phyloP scores from a whole-genome alignment of 1,140 invertebrate genomes.

The Trichonephila inaurata region DNA sequence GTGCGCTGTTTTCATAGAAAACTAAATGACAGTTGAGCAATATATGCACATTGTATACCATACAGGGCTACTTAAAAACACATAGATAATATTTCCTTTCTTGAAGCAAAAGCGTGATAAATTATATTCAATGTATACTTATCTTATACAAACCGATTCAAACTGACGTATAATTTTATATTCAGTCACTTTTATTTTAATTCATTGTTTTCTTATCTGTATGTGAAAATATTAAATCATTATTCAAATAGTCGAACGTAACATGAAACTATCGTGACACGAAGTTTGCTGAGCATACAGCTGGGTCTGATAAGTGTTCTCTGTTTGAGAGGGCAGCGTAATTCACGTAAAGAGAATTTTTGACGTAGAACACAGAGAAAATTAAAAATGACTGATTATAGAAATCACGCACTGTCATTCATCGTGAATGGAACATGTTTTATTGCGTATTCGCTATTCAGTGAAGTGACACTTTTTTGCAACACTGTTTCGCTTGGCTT shows the following conservation, averaged over 20 bases:
- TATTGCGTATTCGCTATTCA: neutral
- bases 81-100: too few relatives aligned
- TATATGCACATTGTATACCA: too few relatives aligned
- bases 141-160: too few relatives aligned
- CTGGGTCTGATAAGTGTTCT: neutral
- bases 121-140: too few relatives aligned
- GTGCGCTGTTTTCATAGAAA: too few relatives aligned
- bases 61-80: too few relatives aligned
- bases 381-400: constrained; percentile 40
- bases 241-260: neutral
- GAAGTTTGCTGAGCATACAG: neutral
- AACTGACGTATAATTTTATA: neutral
- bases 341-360: neutral
- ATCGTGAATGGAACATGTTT: neutral
- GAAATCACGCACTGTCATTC: constrained; percentile 32
- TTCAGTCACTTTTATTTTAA: neutral
- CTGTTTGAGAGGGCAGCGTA: neutral
- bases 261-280: neutral
- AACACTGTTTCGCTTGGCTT: constrained; percentile 34
- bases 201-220: neutral
- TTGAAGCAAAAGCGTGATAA: too few relatives aligned
- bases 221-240: neutral
- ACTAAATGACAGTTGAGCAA: too few relatives aligned
- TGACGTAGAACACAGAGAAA: neutral
- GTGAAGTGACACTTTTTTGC: neutral